Percentiles rank a stretch among this genome's conserved stretches.
Evolutionary conservation across 1,140 invertebrate genomes (phyloP).

Genomic region (Anastatus disparis): DNA sequence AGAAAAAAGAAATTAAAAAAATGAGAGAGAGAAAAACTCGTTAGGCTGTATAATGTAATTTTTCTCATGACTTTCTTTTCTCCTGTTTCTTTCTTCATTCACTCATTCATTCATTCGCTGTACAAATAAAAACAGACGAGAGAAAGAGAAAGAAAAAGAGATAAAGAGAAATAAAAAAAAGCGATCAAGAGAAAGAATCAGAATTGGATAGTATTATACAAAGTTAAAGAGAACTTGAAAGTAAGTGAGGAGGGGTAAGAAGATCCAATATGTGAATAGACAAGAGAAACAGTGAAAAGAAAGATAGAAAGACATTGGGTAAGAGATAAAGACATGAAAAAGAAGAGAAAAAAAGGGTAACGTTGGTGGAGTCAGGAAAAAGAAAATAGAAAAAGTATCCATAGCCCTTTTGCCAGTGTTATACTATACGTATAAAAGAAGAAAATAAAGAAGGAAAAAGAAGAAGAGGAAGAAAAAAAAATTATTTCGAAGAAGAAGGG

Average conservation of each 20-base stretch:
- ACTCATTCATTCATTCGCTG: neutral
- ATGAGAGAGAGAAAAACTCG: neutral
- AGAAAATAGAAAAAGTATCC: neutral
- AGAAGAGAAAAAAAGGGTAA: neutral
- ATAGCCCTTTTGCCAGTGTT: no score
- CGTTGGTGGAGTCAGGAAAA: neutral
- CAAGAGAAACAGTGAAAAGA: neutral
- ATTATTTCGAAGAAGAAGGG: no score
- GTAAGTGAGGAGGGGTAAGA: slow-evolving; percentile 20
- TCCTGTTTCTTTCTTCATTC: neutral
- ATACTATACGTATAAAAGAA: no score
- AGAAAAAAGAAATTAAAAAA: no score
- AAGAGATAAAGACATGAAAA: slow-evolving; percentile 10
- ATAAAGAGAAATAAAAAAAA: no score
- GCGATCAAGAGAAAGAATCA: no score
- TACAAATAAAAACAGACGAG: neutral
- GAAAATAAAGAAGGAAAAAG: neutral
- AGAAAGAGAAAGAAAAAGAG: neutral
- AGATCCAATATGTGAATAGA: neutral
- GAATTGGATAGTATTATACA: no score
- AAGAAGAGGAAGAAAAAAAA: neutral
- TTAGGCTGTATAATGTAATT: slow-evolving; percentile 7
- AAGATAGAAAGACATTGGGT: neutral
- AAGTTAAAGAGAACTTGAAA: no score
- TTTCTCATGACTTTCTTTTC: neutral